These are phyloP conservation scores for Sus scrofa DNA, from an alignment of 2,113 vertebrate species.

Conservation along the genomic window DNA sequence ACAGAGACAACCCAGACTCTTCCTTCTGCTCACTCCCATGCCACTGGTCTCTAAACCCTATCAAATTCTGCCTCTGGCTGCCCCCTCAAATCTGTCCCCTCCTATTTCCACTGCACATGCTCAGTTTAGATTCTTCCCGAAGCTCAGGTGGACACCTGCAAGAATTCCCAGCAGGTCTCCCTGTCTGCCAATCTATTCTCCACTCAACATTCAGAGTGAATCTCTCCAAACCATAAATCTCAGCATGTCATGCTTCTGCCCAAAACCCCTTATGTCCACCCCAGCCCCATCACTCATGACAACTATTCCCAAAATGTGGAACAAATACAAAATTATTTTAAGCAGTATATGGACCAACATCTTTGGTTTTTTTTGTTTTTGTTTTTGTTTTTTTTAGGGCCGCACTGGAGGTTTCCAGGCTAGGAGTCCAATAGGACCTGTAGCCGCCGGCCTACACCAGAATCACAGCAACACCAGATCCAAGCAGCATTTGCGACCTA, in stretches of 20 bases:
- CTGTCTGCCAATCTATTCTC: neutral
- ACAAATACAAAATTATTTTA: slow-evolving; percentile 33
- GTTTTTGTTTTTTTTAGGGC: no score
- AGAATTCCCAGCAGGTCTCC: neutral
- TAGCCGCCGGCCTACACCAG: no score
- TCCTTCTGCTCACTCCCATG: neutral
- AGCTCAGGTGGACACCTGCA: neutral
- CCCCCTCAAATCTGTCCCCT: neutral
- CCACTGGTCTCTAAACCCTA: neutral
- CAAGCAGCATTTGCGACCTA: no score
- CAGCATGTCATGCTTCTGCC: neutral
- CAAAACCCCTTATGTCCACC: neutral
- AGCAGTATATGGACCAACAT: neutral
- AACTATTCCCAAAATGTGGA: slow-evolving; percentile 3
- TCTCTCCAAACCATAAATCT: neutral
- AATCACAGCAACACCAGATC: no score
- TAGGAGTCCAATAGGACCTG: no score
- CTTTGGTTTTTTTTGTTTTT: neutral
- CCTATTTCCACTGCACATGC: neutral
- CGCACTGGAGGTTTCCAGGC: no score
- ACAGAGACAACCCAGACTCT: neutral
- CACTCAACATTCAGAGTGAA: neutral
- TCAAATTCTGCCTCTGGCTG: neutral
- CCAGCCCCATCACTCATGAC: neutral
- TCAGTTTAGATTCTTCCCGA: neutral